These are phyloP conservation scores for Acheta domesticus DNA, from an alignment of 2,888 invertebrate species.

Conservation along the genomic window DNA sequence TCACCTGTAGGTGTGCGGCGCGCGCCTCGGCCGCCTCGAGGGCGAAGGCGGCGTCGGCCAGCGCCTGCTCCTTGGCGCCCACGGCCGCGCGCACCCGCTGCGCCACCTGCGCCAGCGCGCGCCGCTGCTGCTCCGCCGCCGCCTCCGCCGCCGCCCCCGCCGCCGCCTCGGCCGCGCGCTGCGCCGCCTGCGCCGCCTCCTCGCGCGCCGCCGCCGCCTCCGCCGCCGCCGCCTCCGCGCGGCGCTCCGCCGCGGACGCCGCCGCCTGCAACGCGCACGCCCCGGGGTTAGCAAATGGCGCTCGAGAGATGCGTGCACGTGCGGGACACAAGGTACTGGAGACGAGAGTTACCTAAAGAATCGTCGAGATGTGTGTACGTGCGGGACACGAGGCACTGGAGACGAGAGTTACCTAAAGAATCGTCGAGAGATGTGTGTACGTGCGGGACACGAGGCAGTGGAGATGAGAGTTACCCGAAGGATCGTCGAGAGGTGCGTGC, in stretches of 20 bases:
- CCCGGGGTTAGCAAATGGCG: not conserved
- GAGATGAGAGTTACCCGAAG: too few relatives aligned
- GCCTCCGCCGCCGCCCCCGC: not conserved
- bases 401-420: too few relatives aligned
- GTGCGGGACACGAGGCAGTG: too few relatives aligned
- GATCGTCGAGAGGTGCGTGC: too few relatives aligned
- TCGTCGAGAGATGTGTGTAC: too few relatives aligned
- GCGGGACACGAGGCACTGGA: too few relatives aligned
- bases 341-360: not conserved
- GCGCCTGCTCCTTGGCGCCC: not conserved
- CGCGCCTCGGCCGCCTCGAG: not conserved
- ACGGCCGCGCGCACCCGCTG: slow-evolving; percentile 1
- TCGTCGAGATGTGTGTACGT: too few relatives aligned
- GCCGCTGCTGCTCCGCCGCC: not conserved
- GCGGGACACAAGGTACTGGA: too few relatives aligned
- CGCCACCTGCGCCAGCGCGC: not conserved
- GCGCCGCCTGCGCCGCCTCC: not conserved
- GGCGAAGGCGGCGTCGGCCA: not conserved
- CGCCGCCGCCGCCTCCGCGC: not conserved
- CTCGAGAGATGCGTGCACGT: not conserved
- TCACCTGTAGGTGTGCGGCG: not conserved
- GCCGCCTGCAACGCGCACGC: not conserved
- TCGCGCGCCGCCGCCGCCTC: not conserved
- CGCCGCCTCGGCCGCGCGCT: not conserved
- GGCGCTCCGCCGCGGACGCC: not conserved